These are phyloP conservation scores for Akabosia matsudoensis DNA, from an alignment of 1,140 invertebrate species.

Conservation along the genomic window DNA sequence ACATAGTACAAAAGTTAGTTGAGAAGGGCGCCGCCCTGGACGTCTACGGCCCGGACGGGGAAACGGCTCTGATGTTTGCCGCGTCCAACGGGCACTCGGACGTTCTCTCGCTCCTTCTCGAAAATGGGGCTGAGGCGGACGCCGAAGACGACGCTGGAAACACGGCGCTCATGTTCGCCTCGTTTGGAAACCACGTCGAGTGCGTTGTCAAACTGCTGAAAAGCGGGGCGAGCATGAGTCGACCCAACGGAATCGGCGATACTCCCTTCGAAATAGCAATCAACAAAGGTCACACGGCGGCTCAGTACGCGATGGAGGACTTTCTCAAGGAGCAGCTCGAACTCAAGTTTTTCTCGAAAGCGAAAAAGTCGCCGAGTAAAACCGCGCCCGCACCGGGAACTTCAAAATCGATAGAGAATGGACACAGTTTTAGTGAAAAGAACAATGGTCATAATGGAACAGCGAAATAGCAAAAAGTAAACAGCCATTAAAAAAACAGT, in stretches of 20 bases:
- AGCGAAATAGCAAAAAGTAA: too few species aligned
- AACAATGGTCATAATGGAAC: too few species aligned
- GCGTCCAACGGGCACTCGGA: slow-evolving; percentile 40
- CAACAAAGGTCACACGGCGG: slow-evolving; percentile 30
- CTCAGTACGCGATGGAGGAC: slow-evolving; percentile 44
- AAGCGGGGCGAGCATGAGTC: slow-evolving; percentile 31
- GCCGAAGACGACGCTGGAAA: slow-evolving; percentile 37
- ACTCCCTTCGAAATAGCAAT: slow-evolving; percentile 35
- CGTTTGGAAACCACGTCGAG: slow-evolving; percentile 34
- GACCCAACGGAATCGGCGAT: slow-evolving; percentile 35
- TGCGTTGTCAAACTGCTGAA: slow-evolving; percentile 29
- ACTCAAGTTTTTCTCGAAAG: not conserved
- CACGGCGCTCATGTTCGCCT: slow-evolving; percentile 38
- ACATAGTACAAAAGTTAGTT: slow-evolving; percentile 31
- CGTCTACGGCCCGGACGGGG: slow-evolving; percentile 19
- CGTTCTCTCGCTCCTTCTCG: slow-evolving; percentile 30
- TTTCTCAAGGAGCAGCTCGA: slow-evolving; percentile 33
- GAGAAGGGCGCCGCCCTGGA: slow-evolving; percentile 35
- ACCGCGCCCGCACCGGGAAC: too few species aligned
- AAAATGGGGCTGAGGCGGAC: slow-evolving; percentile 28
- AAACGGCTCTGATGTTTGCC: slow-evolving; percentile 39
- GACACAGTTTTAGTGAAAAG: too few species aligned
- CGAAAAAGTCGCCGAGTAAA: too few species aligned
- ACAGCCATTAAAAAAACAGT: too few species aligned
- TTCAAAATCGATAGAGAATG: too few species aligned